Conservation (phyloP, 30 jellyfish, hydroid and myxozoan genomes). For the Pelagia noctiluca region DNA sequence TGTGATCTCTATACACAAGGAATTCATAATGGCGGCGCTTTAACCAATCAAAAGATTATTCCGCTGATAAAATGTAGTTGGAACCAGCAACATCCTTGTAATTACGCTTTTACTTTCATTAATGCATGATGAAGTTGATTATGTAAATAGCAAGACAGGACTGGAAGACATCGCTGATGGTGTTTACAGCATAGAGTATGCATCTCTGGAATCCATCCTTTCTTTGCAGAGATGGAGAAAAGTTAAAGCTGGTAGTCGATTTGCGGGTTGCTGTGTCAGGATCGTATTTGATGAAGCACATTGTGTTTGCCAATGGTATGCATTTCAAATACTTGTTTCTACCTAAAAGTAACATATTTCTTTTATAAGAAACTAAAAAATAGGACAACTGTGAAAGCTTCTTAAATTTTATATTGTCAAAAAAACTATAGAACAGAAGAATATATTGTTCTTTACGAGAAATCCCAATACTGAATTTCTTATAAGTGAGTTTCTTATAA, state of each 20-base stretch:
- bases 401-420: neutral
- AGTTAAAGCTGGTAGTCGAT: neutral
- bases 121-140: neutral
- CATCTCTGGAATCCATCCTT: no score
- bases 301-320: slow-evolving; percentile 1
- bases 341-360: neutral
- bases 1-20: no score
- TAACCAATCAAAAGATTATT: no score
- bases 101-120: neutral
- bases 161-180: neutral
- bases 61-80: neutral
- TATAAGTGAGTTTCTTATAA: no score
- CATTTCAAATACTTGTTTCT: neutral
- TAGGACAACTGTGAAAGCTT: no score
- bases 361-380: no score
- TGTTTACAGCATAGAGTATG: no score
- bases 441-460: neutral
- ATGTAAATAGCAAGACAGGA: neutral
- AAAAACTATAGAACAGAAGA: neutral
- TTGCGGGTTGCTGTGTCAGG: slow-evolving; percentile 6
- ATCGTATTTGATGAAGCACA: neutral
- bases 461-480: neutral
- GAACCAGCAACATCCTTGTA: slow-evolving; percentile 2
- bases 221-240: no score
- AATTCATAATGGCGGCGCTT: no score